A percentile compares a stretch with the other conserved stretches of the same genome.
These are phyloP conservation scores for Antheraea assamensis DNA, from an alignment of 2,888 invertebrate species.

Conservation along the genomic window DNA sequence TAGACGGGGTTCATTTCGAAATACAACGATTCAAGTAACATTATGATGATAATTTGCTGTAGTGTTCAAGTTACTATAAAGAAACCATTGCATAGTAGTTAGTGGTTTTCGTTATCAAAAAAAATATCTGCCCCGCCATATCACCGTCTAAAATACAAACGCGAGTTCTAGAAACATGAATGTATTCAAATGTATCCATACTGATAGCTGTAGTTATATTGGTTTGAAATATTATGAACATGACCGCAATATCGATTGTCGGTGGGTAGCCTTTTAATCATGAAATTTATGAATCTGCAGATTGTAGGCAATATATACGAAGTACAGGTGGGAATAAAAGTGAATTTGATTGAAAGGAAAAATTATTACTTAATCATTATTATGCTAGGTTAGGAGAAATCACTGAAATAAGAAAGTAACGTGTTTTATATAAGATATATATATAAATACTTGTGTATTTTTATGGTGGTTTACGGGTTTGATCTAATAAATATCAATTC, in stretches of 20 bases:
- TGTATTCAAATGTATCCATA: neutral
- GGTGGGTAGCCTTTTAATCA: slow-evolving; percentile 16
- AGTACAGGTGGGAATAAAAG: slow-evolving; percentile 4
- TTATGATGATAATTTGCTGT: neutral
- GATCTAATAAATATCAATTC: no score
- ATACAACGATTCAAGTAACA: no score
- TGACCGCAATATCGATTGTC: slow-evolving; percentile 18
- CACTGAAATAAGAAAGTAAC: neutral
- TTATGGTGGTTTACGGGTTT: no score
- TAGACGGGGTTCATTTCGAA: no score
- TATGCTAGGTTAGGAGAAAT: neutral
- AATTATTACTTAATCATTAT: no score
- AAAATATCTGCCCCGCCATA: neutral
- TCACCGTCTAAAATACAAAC: neutral
- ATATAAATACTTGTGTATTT: neutral
- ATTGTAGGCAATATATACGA: neutral
- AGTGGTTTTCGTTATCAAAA: neutral
- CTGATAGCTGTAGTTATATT: slow-evolving; percentile 7
- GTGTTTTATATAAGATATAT: neutral
- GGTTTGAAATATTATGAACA: slow-evolving; percentile 18
- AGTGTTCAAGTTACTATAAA: neutral
- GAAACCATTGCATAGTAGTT: neutral
- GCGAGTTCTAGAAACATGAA: neutral
- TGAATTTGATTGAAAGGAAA: neutral
- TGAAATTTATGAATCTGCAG: slow-evolving; percentile 13